Evolutionary conservation across 64 coral and sea anemone species (phyloP).

Genomic region (Pocillopora verrucosa): DNA sequence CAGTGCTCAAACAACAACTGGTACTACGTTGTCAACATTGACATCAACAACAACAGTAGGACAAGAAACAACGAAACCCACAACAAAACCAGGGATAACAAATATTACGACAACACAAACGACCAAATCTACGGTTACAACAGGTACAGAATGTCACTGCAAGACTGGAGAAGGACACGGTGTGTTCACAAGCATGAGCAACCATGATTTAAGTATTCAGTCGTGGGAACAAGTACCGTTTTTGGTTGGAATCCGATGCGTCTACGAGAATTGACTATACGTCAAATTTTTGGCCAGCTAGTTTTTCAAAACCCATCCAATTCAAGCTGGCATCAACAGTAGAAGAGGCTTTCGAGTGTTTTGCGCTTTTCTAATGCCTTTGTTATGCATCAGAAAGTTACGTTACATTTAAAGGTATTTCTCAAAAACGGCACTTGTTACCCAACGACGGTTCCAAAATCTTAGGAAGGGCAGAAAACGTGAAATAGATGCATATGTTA

Average conservation of each 20-base stretch:
- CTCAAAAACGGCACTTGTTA: neutral
- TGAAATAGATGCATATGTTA: neutral
- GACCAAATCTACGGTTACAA: neutral
- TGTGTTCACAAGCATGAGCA: conserved; percentile 12
- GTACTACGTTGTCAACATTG: neutral
- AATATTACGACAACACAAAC: neutral
- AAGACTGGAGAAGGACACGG: neutral
- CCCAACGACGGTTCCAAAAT: neutral
- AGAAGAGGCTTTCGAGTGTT: too few species aligned
- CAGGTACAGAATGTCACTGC: conserved; percentile 4
- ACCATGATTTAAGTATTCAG: conserved; percentile 7
- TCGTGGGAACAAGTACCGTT: neutral
- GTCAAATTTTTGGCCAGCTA: neutral
- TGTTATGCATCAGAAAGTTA: neutral
- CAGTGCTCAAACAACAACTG: neutral
- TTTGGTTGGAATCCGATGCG: neutral
- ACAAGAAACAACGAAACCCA: neutral
- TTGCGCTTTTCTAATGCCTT: neutral
- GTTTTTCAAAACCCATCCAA: neutral
- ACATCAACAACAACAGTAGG: neutral
- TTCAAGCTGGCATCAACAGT: neutral
- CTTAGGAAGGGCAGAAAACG: neutral
- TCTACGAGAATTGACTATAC: neutral
- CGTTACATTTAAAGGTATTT: neutral
- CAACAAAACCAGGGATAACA: neutral